These are phyloP conservation scores for Teleiodes luculella DNA, from an alignment of 2,888 invertebrate species.

Conservation along the genomic window DNA sequence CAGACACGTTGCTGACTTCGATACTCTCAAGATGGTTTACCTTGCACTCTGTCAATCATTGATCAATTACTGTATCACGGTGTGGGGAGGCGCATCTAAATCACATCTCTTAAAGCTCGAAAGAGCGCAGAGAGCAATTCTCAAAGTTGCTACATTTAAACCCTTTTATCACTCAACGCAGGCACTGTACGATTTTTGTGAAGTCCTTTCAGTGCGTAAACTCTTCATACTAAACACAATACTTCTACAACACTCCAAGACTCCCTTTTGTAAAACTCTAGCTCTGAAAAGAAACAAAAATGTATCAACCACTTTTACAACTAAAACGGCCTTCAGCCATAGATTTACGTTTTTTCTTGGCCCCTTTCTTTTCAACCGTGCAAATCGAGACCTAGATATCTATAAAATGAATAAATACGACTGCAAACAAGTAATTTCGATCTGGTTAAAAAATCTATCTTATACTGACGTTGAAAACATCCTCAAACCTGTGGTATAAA, in stretches of 20 bases:
- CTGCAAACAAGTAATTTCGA: too few relatives aligned
- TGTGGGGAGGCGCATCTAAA: conserved; percentile 1
- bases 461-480: too few relatives aligned
- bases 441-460: too few relatives aligned
- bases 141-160: conserved; percentile 4
- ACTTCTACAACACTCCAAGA: neutral
- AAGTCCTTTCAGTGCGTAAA: neutral
- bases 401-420: too few relatives aligned
- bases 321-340: too few relatives aligned
- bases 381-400: too few relatives aligned
- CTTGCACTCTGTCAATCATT: neutral
- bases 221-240: neutral
- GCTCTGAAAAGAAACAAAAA: too few relatives aligned
- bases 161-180: neutral
- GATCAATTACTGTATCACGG: neutral
- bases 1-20: neutral
- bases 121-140: conserved; percentile 3
- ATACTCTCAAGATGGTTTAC: conserved; percentile 1
- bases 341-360: too few relatives aligned
- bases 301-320: too few relatives aligned
- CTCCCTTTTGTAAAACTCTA: too few relatives aligned
- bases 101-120: neutral
- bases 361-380: too few relatives aligned
- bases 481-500: too few relatives aligned
- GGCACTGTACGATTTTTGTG: neutral